Percentiles rank a stretch among this genome's conserved stretches.
phyloP scores from a whole-genome alignment of 2,113 vertebrate species.

The Egretta garzetta region DNA sequence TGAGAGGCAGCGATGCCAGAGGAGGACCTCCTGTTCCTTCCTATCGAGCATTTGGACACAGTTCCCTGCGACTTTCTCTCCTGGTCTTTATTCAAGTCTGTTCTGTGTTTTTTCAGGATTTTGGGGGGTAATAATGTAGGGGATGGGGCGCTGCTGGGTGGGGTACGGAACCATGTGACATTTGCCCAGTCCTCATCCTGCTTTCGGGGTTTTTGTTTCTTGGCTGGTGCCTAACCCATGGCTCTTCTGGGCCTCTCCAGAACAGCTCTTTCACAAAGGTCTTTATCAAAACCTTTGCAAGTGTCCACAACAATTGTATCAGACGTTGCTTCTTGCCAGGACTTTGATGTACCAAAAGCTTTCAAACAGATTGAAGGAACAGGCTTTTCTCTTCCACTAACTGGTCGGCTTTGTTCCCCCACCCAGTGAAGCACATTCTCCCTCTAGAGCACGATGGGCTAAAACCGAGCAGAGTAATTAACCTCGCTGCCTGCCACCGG shows the following conservation, averaged over 20 bases:
- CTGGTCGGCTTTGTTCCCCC: accelerated
- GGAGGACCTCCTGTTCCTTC: neutral
- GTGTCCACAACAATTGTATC: neutral
- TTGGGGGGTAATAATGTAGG: neutral
- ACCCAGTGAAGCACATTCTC: neutral
- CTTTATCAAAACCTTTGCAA: neutral
- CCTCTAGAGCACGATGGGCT: neutral
- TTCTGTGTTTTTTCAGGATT: neutral
- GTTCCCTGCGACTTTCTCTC: neutral
- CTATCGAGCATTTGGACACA: neutral
- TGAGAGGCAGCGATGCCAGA: neutral
- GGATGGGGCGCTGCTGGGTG: neutral
- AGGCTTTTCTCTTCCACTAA: neutral
- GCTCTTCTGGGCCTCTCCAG: neutral
- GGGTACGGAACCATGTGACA: accelerated
- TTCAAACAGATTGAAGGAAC: neutral
- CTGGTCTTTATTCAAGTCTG: neutral
- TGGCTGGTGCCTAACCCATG: neutral
- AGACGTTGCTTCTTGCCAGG: neutral
- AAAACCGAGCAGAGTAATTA: neutral
- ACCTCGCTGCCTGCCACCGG: neutral
- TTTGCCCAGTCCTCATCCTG: neutral
- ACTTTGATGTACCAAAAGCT: conserved; percentile 3
- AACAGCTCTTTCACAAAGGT: neutral
- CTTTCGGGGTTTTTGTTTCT: neutral